phyloP scores from a whole-genome alignment of 2,888 invertebrate genomes.

The Julus scanicus region DNA sequence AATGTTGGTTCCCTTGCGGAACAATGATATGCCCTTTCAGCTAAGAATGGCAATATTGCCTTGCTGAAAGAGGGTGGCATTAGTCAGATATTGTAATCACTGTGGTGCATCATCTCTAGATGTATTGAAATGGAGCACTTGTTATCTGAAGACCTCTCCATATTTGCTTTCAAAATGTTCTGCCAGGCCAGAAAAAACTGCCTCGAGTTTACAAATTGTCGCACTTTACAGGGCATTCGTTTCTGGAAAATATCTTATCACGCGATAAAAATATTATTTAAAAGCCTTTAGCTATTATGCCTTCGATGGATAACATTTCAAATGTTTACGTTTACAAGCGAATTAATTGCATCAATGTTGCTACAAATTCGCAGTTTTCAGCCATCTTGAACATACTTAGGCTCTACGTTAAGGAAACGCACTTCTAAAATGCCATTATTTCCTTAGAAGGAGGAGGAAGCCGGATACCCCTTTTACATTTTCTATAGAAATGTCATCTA shows the following conservation, averaged over 20 bases:
- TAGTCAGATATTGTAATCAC: not conserved
- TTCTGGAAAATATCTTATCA: not conserved
- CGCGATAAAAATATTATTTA: not conserved
- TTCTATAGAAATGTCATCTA: no score
- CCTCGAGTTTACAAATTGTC: not conserved
- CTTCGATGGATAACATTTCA: not conserved
- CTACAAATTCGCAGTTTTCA: not conserved
- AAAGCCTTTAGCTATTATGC: not conserved
- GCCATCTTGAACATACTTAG: not conserved
- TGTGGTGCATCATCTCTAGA: not conserved
- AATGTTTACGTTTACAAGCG: not conserved
- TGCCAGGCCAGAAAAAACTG: not conserved
- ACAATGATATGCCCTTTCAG: not conserved
- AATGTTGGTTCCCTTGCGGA: not conserved
- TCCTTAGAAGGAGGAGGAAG: no score
- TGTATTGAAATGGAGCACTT: not conserved
- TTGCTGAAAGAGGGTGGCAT: not conserved
- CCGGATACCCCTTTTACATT: no score
- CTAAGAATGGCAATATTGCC: not conserved
- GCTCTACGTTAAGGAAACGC: not conserved
- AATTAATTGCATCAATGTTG: not conserved
- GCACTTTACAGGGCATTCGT: not conserved
- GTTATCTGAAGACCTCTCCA: constrained; percentile 7
- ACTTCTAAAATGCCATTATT: not conserved
- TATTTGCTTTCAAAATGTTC: not conserved